These are phyloP conservation scores for Lacerta viridis DNA, from an alignment of 2,797 vertebrate genomes.

Conservation along the genomic window DNA sequence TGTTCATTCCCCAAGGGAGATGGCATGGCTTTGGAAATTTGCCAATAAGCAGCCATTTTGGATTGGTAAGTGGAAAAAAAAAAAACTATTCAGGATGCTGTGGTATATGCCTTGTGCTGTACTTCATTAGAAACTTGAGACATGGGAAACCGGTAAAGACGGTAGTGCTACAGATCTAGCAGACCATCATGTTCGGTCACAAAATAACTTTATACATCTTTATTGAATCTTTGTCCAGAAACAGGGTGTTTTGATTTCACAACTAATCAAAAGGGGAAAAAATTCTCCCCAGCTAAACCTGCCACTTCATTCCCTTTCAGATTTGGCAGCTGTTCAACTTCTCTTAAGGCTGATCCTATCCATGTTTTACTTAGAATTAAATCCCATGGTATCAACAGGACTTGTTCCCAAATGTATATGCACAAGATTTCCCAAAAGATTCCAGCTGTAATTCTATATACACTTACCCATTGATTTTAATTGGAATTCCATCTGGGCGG, in stretches of 20 bases:
- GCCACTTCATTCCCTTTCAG: not conserved
- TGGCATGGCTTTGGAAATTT: slow-evolving; percentile 80
- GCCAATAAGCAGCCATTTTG: slow-evolving; percentile 79
- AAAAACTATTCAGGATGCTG: not conserved
- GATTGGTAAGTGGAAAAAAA: slow-evolving; percentile 75
- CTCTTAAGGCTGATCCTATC: not conserved
- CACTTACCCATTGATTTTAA: not conserved
- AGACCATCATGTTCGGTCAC: not conserved
- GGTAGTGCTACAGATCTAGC: not conserved
- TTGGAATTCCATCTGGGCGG: not conserved
- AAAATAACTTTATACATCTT: not conserved
- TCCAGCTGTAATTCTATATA: not conserved
- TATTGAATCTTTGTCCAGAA: not conserved
- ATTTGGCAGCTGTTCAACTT: not conserved
- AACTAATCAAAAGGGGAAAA: not conserved
- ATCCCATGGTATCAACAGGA: not conserved
- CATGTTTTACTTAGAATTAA: not conserved
- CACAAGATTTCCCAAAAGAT: not conserved
- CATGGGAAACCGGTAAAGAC: not conserved
- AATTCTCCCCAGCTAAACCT: not conserved
- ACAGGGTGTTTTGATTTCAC: not conserved
- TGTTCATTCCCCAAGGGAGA: slow-evolving; percentile 76
- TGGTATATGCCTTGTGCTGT: not conserved
- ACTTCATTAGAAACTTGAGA: not conserved
- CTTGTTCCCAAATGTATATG: not conserved